A percentile compares a stretch with the other conserved stretches of the same genome.
Conservation (phyloP, 2,888 invertebrate species). For the Tetramorium bicarinatum region DNA sequence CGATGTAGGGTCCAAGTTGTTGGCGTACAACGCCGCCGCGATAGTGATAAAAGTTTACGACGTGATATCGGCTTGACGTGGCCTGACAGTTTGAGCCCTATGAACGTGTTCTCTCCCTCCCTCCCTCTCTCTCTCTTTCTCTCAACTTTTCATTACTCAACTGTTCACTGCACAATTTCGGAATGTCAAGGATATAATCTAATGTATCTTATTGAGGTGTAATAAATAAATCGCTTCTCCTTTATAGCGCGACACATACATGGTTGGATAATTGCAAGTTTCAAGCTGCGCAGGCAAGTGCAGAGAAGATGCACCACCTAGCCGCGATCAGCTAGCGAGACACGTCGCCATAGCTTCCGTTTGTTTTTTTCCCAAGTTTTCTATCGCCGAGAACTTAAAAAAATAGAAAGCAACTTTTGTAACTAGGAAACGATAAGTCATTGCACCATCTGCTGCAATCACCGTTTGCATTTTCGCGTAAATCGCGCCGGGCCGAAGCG, state of each 20-base stretch:
- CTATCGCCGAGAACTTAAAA: slow-evolving; percentile 73
- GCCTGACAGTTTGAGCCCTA: slow-evolving; percentile 58
- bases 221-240: slow-evolving; percentile 77
- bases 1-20: slow-evolving; percentile 65
- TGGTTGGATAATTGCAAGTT: slow-evolving; percentile 68
- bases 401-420: slow-evolving; percentile 74
- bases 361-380: slow-evolving; percentile 50
- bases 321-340: slow-evolving; percentile 65
- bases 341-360: slow-evolving; percentile 66
- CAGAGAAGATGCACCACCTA: slow-evolving; percentile 56
- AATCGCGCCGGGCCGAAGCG: slow-evolving; percentile 71
- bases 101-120: slow-evolving; percentile 35
- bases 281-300: slow-evolving; percentile 59
- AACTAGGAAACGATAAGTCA: slow-evolving; percentile 77
- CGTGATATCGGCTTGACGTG: slow-evolving; percentile 69
- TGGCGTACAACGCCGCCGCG: slow-evolving; percentile 58
- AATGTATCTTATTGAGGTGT: slow-evolving; percentile 75
- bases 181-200: slow-evolving; percentile 78
- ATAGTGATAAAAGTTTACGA: slow-evolving; percentile 53
- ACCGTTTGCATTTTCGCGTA: slow-evolving; percentile 68
- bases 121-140: slow-evolving; percentile 49
- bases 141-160: slow-evolving; percentile 66
- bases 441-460: slow-evolving; percentile 73
- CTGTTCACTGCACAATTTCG: slow-evolving; percentile 76
- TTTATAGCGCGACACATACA: slow-evolving; percentile 74